Evolutionary conservation across 1,140 invertebrate species (phyloP).

Genomic region (Brachionus koreanus): DNA sequence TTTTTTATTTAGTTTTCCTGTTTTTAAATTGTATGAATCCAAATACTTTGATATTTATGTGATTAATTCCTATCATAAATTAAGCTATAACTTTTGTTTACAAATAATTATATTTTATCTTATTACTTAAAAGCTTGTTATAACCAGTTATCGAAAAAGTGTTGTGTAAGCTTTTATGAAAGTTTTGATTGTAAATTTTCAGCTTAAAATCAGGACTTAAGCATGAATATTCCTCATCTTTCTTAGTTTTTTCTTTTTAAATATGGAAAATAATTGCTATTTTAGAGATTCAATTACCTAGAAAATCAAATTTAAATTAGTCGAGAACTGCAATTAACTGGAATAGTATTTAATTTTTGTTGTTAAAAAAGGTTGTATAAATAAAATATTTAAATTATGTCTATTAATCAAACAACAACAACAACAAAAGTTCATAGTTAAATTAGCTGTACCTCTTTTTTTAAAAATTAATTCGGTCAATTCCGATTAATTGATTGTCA

Average conservation of each 20-base stretch:
- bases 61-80: background rate
- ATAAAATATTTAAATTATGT: background rate
- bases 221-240: background rate
- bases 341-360: background rate
- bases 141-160: background rate
- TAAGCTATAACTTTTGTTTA: background rate
- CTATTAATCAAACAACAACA: background rate
- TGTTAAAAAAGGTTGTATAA: background rate
- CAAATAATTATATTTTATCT: background rate
- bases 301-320: background rate
- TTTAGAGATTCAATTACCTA: slow-evolving; percentile 23
- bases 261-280: background rate
- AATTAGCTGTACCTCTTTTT: background rate
- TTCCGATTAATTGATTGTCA: slow-evolving; percentile 30
- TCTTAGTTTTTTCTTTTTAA: background rate
- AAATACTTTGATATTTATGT: background rate
- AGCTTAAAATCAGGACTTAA: background rate
- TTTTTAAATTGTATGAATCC: background rate
- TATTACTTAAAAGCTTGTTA: background rate
- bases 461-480: background rate
- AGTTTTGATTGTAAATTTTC: background rate
- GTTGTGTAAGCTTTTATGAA: background rate
- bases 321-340: background rate
- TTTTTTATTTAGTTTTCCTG: background rate
- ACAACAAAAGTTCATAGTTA: no score